Evolutionary conservation across 2,797 vertebrate genomes (phyloP).

Genomic region (Cryptoprocta ferox): DNA sequence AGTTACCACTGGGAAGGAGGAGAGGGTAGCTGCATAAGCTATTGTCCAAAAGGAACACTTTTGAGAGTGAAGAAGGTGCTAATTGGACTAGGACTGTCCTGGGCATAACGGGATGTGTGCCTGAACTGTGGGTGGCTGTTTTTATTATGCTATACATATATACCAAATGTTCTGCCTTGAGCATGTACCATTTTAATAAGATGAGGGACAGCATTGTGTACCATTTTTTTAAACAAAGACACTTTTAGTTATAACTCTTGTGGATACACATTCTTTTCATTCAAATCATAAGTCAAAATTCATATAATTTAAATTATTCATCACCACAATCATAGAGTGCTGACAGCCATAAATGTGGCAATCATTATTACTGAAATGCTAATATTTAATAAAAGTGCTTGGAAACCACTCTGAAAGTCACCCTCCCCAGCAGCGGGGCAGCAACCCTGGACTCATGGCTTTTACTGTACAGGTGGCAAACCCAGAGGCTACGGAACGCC

Average conservation of each 20-base stretch:
- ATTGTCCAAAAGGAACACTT: neutral
- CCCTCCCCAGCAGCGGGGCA: neutral
- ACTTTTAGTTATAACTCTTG: neutral
- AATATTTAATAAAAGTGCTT: neutral
- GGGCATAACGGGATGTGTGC: rapidly evolving
- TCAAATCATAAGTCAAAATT: conserved; percentile 16
- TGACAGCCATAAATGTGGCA: neutral
- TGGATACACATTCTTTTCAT: neutral
- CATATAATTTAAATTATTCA: neutral
- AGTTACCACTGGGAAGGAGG: neutral
- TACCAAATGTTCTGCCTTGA: neutral
- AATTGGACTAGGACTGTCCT: neutral
- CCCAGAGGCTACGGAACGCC: neutral
- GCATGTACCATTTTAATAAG: neutral
- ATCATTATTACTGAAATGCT: neutral
- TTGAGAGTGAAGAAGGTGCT: neutral
- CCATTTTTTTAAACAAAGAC: neutral
- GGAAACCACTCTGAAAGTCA: neutral
- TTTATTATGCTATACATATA: rapidly evolving
- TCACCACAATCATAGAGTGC: neutral
- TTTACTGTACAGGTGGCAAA: neutral
- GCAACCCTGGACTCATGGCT: neutral
- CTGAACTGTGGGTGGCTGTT: neutral
- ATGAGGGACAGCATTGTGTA: neutral
- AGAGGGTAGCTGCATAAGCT: neutral